Conservation (phyloP, 2,888 invertebrate genomes). For the Melanargia galathea region DNA sequence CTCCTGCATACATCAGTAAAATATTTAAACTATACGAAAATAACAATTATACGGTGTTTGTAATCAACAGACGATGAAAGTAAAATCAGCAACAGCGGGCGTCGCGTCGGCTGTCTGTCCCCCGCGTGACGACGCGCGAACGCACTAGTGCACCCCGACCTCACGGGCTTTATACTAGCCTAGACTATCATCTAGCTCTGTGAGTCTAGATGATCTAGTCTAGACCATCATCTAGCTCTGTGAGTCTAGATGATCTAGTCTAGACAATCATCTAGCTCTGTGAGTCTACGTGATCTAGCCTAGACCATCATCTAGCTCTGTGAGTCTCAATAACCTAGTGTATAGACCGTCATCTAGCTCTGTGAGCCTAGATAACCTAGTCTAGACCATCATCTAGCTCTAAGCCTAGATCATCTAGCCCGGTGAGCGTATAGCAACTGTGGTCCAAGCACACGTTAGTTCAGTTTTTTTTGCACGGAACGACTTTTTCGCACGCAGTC, state of each 20-base stretch:
- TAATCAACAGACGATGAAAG: constrained; percentile 79
- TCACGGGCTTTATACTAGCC: constrained; percentile 27
- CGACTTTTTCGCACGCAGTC: constrained; percentile 1
- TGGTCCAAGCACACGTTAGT: too few species aligned
- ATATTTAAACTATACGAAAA: neutral
- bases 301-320: too few species aligned
- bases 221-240: too few species aligned
- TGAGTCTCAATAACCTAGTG: too few species aligned
- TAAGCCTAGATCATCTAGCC: too few species aligned
- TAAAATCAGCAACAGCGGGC: constrained; percentile 82
- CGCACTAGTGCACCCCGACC: constrained; percentile 54
- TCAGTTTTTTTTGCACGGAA: neutral
- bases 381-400: too few species aligned
- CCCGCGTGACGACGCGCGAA: constrained; percentile 81
- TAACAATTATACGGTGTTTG: neutral
- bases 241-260: constrained; percentile 1
- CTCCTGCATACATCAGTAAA: neutral
- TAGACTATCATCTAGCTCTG: constrained; percentile 4
- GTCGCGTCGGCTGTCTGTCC: constrained; percentile 86
- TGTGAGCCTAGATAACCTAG: too few species aligned
- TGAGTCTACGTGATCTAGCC: too few species aligned
- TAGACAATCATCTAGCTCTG: too few species aligned
- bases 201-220: constrained; percentile 23
- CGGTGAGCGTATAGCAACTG: too few species aligned
- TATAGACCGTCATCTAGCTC: too few species aligned